These are phyloP conservation scores for Cygnus buccinator DNA, from an alignment of 2,113 vertebrate species.

Conservation along the genomic window DNA sequence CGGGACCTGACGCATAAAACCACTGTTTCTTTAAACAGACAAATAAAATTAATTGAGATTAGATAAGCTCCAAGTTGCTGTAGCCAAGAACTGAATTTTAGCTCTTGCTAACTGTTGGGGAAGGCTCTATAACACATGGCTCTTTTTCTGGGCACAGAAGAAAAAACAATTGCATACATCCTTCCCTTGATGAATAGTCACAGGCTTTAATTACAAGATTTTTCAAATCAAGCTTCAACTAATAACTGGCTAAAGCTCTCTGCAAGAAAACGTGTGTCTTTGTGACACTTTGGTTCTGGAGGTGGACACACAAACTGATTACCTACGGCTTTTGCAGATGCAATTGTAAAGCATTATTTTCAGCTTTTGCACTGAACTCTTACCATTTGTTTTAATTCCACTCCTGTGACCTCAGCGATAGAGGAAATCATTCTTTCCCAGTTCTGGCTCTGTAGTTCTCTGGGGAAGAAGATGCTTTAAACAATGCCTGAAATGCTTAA, in stretches of 20 bases:
- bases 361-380: background rate
- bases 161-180: background rate
- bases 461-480: constrained; percentile 9
- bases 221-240: background rate
- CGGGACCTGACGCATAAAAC: background rate
- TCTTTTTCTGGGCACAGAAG: background rate
- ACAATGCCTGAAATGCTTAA: background rate
- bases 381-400: constrained; percentile 21
- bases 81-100: background rate
- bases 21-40: background rate
- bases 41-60: background rate
- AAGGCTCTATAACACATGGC: background rate
- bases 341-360: background rate
- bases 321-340: background rate
- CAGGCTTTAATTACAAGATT: background rate
- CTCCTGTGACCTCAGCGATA: background rate
- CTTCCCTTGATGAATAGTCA: background rate
- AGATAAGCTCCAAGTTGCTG: background rate
- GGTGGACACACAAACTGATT: background rate
- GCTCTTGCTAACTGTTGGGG: background rate
- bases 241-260: background rate
- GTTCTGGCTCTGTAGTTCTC: background rate
- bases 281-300: background rate
- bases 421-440: background rate
- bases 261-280: background rate